These are phyloP conservation scores for Spizaetus ornatus DNA, from an alignment of 2,113 vertebrate species.

Conservation along the genomic window DNA sequence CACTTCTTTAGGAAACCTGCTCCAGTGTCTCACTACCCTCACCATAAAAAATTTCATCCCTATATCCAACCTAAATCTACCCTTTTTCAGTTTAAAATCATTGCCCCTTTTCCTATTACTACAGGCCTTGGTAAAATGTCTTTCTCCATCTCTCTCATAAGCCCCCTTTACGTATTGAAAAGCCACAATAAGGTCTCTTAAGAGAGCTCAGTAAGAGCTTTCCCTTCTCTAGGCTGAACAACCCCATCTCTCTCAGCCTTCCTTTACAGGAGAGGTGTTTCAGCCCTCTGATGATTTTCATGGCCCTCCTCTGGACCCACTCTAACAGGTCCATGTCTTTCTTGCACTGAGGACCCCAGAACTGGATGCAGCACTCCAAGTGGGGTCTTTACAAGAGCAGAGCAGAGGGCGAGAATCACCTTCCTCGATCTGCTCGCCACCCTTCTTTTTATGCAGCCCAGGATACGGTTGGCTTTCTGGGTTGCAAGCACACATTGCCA, in stretches of 20 bases:
- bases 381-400: too few species aligned
- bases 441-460: too few species aligned
- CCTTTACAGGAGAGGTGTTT: not conserved
- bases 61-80: not conserved
- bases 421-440: not conserved
- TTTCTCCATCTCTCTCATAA: not conserved
- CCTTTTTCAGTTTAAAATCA: not conserved
- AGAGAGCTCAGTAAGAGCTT: not conserved
- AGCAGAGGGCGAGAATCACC: not conserved
- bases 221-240: not conserved
- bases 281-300: not conserved
- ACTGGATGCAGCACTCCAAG: not conserved
- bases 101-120: not conserved
- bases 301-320: not conserved
- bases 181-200: not conserved
- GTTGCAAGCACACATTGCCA: too few species aligned
- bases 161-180: not conserved
- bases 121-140: not conserved
- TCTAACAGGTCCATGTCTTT: not conserved
- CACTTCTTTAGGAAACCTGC: not conserved
- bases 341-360: not conserved
- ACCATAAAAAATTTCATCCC: rapidly evolving
- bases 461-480: too few species aligned
- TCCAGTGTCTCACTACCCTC: not conserved
- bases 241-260: not conserved